These are phyloP conservation scores for Conger conger DNA, from an alignment of 2,113 vertebrate genomes.

Conservation along the genomic window DNA sequence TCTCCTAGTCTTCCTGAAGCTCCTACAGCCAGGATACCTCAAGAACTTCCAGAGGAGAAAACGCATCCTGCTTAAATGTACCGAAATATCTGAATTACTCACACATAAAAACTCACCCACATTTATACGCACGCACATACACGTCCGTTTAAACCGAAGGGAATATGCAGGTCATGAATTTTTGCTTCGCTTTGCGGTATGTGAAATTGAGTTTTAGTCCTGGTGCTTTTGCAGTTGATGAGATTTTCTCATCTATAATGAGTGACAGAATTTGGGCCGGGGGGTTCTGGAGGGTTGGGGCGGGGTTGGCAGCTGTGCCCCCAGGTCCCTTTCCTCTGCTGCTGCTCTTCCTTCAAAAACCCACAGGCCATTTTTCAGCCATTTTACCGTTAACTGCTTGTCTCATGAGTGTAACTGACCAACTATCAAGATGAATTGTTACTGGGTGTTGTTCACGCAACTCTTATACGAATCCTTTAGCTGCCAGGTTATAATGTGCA, in stretches of 20 bases:
- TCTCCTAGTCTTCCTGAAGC: not conserved
- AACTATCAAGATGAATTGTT: not conserved
- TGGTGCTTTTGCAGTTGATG: conserved; percentile 27
- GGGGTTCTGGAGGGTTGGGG: not conserved
- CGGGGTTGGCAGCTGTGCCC: conserved; percentile 18
- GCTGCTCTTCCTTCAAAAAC: conserved; percentile 20
- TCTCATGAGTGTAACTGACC: not conserved
- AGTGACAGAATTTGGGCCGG: conserved; percentile 14
- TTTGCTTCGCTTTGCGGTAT: conserved; percentile 34
- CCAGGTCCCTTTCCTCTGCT: not conserved
- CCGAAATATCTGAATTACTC: conserved; percentile 20
- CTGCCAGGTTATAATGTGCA: not conserved
- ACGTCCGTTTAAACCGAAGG: not conserved
- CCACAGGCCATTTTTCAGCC: not conserved
- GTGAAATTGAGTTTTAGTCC: conserved; percentile 37
- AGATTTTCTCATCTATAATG: conserved; percentile 30
- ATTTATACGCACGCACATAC: not conserved
- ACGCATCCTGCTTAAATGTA: not conserved
- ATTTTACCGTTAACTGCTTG: not conserved
- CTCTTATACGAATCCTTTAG: not conserved
- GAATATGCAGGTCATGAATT: conserved; percentile 14
- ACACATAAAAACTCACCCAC: not conserved
- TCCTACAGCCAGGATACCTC: not conserved
- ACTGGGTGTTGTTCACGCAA: not conserved
- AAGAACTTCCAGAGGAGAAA: not conserved